Conservation (phyloP, 1,140 invertebrate species). For the Papilio xuthus region DNA sequence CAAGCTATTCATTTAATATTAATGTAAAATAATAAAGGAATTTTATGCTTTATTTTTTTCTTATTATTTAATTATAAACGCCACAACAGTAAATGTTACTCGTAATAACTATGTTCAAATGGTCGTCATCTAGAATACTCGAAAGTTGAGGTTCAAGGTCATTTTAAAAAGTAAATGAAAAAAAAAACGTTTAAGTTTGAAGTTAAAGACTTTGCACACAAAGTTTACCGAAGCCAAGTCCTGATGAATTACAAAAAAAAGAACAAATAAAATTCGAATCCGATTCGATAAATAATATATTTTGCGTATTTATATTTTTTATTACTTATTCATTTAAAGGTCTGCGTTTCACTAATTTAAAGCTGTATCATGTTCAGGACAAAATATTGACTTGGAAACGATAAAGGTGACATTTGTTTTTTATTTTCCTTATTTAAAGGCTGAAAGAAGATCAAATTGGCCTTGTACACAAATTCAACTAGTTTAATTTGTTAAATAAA, state of each 20-base stretch:
- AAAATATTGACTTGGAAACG: background rate
- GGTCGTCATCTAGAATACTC: too few relatives aligned
- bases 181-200: too few relatives aligned
- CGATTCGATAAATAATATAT: background rate
- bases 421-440: constrained; percentile 5
- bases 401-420: constrained; percentile 2
- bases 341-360: background rate
- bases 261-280: background rate
- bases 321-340: background rate
- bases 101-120: too few relatives aligned
- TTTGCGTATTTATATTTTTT: background rate
- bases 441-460: background rate
- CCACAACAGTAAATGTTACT: too few relatives aligned
- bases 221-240: too few relatives aligned
- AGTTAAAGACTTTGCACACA: too few relatives aligned
- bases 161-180: too few relatives aligned
- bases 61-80: too few relatives aligned
- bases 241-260: background rate
- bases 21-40: background rate
- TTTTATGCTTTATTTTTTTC: background rate
- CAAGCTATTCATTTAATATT: background rate
- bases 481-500: background rate
- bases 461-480: constrained; percentile 8
- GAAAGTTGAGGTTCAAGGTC: too few relatives aligned
- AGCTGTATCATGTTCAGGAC: background rate